Evolutionary conservation across 2,113 vertebrate species (phyloP).

Genomic region (Egretta garzetta): DNA sequence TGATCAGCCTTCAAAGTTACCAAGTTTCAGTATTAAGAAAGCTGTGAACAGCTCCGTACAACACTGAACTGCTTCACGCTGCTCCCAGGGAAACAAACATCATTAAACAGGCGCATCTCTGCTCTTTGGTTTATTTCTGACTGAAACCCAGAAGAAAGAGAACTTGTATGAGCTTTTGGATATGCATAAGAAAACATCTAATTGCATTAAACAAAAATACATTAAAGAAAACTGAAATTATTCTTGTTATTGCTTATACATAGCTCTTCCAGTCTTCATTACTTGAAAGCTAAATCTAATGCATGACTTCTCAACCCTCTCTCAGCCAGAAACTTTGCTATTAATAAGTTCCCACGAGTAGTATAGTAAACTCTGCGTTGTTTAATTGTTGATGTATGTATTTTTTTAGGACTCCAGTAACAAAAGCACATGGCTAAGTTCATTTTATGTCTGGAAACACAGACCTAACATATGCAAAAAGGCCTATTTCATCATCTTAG

Average conservation of each 20-base stretch:
- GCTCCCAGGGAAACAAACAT: background rate
- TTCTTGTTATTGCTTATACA: background rate
- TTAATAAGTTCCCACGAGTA: conserved; percentile 19
- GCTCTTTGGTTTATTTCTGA: background rate
- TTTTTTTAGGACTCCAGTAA: conserved; percentile 53
- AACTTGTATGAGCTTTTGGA: background rate
- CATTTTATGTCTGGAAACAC: conserved; percentile 13
- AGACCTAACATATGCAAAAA: background rate
- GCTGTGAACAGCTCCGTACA: background rate
- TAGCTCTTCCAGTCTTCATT: conserved; percentile 26
- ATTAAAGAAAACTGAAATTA: background rate
- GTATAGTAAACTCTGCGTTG: background rate
- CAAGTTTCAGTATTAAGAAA: background rate
- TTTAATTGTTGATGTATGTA: conserved; percentile 28
- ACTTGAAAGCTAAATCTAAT: conserved; percentile 46
- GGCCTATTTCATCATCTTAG: background rate
- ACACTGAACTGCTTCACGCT: background rate
- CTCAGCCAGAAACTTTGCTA: background rate
- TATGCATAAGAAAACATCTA: background rate
- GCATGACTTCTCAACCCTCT: background rate
- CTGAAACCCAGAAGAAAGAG: background rate
- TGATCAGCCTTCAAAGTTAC: background rate
- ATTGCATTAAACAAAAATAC: background rate
- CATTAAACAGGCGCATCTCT: background rate
- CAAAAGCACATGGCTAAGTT: conserved; percentile 10